Conservation (phyloP, 1,140 invertebrate species). For the Diploscapter pachys region DNA sequence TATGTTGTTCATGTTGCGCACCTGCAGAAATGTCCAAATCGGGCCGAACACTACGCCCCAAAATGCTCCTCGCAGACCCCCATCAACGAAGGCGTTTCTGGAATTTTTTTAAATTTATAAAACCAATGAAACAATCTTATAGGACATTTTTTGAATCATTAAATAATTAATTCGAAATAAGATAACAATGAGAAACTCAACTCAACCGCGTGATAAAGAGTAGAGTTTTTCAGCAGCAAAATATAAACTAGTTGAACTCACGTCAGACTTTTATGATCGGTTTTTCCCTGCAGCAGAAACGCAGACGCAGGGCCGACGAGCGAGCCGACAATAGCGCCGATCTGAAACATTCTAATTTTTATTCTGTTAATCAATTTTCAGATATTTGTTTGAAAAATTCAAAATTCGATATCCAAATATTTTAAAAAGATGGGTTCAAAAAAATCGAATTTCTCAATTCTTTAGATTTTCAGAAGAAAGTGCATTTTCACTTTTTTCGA, state of each 20-base stretch:
- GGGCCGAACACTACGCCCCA: constrained; percentile 33
- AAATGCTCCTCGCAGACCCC: constrained; percentile 25
- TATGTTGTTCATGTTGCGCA: constrained; percentile 37
- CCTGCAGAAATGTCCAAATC: constrained; percentile 20
- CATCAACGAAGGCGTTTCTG: constrained; percentile 30
- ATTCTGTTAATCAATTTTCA: background rate
- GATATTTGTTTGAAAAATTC: background rate
- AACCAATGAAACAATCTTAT: background rate
- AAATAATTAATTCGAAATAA: background rate
- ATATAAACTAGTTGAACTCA: background rate
- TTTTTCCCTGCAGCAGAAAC: constrained; percentile 10
- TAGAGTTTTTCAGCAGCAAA: background rate
- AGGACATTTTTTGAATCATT: constrained; percentile 2
- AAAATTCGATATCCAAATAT: background rate
- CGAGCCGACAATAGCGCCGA: constrained; percentile 25
- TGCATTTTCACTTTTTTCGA: background rate
- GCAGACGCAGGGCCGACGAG: constrained; percentile 19
- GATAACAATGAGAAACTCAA: background rate
- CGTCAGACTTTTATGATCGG: constrained; percentile 7
- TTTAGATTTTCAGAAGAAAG: constrained; percentile 1
- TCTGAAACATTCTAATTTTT: constrained; percentile 10
- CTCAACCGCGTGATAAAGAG: background rate
- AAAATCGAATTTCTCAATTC: constrained; percentile 7
- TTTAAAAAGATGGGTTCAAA: background rate
- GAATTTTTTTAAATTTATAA: no score